A percentile compares a stretch with the other conserved stretches of the same genome.
phyloP scores from a whole-genome alignment of 2,888 invertebrate genomes.

The Thymelicus lineola region DNA sequence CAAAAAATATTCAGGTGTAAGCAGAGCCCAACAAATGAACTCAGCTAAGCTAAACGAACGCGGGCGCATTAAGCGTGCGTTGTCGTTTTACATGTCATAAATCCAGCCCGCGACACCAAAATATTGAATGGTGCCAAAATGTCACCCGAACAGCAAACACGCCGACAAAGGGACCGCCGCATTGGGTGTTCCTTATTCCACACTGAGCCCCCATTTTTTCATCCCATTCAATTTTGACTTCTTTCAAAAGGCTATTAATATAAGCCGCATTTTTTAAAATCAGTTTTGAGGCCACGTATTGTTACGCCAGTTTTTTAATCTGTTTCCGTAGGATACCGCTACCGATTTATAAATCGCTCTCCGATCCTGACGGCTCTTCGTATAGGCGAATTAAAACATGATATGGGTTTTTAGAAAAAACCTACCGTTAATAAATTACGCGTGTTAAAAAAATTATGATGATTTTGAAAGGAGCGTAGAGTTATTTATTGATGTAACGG shows the following conservation, averaged over 20 bases:
- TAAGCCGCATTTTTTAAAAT: conserved; percentile 83
- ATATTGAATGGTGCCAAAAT: conserved; percentile 85
- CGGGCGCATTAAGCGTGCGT: conserved; percentile 58
- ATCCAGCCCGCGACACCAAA: conserved; percentile 82
- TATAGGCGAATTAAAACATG: conserved; percentile 80
- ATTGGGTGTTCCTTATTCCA: conserved; percentile 81
- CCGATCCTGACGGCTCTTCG: conserved; percentile 69
- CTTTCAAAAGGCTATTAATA: conserved; percentile 85
- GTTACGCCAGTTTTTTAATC: conserved; percentile 80
- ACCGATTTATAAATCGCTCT: conserved; percentile 81
- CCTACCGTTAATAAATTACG: conserved; percentile 72
- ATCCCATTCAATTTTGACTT: conserved; percentile 85
- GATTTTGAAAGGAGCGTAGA: conserved; percentile 71
- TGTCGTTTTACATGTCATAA: conserved; percentile 77
- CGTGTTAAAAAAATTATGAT: conserved; percentile 76
- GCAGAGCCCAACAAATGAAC: conserved; percentile 30
- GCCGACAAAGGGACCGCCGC: conserved; percentile 81
- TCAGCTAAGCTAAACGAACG: conserved; percentile 41
- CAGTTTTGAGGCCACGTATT: conserved; percentile 78
- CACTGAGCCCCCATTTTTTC: conserved; percentile 82
- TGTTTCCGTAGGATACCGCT: conserved; percentile 84
- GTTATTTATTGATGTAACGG: conserved; percentile 43
- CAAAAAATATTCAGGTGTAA: conserved; percentile 17
- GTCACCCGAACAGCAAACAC: conserved; percentile 79
- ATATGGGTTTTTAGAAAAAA: conserved; percentile 80